Percentiles rank a stretch among this genome's conserved stretches.
Evolutionary conservation across 2,797 vertebrate genomes (phyloP).

Genomic region (Onychomys arenicola): DNA sequence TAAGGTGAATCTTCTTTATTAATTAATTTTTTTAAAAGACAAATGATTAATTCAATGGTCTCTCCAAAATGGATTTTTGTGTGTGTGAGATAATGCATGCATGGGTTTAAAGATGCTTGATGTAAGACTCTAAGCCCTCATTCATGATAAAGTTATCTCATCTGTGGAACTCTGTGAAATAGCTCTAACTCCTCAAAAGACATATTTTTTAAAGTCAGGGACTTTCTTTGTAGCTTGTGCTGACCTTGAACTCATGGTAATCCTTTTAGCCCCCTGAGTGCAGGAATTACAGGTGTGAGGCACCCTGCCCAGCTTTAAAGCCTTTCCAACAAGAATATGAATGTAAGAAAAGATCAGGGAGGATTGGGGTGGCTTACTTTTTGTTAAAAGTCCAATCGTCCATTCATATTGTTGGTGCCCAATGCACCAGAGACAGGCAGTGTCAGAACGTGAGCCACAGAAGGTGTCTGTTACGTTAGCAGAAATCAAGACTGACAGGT

Average conservation of each 20-base stretch:
- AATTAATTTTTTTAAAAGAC: conserved; percentile 41
- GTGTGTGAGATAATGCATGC: background rate
- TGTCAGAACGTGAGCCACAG: conserved; percentile 24
- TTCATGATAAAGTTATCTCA: background rate
- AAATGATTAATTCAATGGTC: background rate
- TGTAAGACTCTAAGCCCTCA: background rate
- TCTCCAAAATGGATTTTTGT: background rate
- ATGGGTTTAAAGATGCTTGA: background rate
- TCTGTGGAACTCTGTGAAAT: background rate
- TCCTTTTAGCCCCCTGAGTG: background rate
- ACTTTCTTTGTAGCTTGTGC: background rate
- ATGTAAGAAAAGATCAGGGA: background rate
- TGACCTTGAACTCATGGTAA: background rate
- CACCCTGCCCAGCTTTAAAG: background rate
- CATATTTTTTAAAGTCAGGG: background rate
- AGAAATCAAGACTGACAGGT: conserved; percentile 26
- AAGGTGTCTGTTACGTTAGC: background rate
- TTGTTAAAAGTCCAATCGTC: conserved; percentile 25
- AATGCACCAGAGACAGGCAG: background rate
- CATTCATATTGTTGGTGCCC: background rate
- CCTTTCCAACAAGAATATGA: background rate
- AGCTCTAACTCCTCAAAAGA: background rate
- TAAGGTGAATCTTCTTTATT: conserved; percentile 10
- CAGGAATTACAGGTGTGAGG: background rate
- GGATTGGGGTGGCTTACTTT: background rate